These are phyloP conservation scores for Phymorhynchus buccinoides DNA, from an alignment of 1,140 invertebrate species.

Conservation along the genomic window DNA sequence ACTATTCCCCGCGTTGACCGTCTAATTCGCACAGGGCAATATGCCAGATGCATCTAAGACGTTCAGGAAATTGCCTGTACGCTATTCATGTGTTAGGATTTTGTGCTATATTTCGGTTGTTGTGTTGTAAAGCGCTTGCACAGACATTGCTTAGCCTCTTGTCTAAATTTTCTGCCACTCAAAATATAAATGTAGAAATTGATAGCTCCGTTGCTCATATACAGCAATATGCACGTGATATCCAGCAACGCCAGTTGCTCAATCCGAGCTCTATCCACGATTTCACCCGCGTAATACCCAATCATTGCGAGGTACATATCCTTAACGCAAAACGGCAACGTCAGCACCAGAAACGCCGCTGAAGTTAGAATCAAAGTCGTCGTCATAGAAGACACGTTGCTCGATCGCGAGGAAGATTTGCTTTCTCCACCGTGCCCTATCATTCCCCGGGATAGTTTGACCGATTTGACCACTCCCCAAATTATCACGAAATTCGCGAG, in stretches of 20 bases:
- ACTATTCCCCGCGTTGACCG: no score
- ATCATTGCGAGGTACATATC: background rate
- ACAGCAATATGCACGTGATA: background rate
- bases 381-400: background rate
- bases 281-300: background rate
- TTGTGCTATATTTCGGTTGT: no score
- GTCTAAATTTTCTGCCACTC: conserved; percentile 6
- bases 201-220: background rate
- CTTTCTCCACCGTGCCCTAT: background rate
- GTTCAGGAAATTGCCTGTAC: no score
- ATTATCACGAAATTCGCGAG: background rate
- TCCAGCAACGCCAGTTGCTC: background rate
- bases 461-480: background rate
- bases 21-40: no score
- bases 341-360: background rate
- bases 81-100: no score
- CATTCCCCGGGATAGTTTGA: background rate
- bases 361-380: background rate
- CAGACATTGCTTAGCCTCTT: no score
- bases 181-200: background rate
- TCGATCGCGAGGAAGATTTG: background rate
- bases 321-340: background rate
- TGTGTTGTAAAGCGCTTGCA: no score
- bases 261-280: background rate
- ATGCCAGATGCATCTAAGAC: no score